Conservation (phyloP, 2,113 vertebrate species). For the Ranitomeya imitator region DNA sequence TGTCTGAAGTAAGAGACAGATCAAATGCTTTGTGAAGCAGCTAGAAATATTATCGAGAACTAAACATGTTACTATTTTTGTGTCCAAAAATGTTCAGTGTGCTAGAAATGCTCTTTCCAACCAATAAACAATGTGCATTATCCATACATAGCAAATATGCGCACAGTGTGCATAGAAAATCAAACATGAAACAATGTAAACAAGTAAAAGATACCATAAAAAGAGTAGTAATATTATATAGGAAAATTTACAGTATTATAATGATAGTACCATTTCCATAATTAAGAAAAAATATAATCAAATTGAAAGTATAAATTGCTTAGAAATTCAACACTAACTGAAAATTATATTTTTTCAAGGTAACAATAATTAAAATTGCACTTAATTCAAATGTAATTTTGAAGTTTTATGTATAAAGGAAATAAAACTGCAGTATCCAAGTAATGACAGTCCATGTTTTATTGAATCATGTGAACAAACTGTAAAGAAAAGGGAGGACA, state of each 20-base stretch:
- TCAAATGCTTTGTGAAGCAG: constrained; percentile 58
- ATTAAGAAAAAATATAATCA: not conserved
- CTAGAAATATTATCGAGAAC: constrained; percentile 55
- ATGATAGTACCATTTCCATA: not conserved
- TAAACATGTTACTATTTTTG: constrained; percentile 50
- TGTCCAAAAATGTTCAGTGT: constrained; percentile 6
- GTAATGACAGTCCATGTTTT: too few species aligned
- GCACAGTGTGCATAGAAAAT: not conserved
- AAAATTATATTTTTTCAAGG: not conserved
- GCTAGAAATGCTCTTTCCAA: not conserved
- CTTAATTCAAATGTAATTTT: not conserved
- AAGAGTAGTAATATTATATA: not conserved
- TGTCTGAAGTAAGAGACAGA: constrained; percentile 58
- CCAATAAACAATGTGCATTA: not conserved
- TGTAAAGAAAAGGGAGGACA: too few species aligned
- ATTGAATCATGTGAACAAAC: too few species aligned
- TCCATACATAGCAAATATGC: not conserved
- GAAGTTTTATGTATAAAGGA: too few species aligned
- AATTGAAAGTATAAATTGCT: not conserved
- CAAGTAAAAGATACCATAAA: not conserved
- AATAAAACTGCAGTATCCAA: too few species aligned
- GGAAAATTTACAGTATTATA: not conserved
- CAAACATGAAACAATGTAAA: not conserved
- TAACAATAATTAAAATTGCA: not conserved
- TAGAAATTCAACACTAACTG: not conserved